Evolutionary conservation across 2,888 invertebrate genomes (phyloP), one percentile per base, ranked within the genome.

Genomic region (Trissoscelio sp.): DNA sequence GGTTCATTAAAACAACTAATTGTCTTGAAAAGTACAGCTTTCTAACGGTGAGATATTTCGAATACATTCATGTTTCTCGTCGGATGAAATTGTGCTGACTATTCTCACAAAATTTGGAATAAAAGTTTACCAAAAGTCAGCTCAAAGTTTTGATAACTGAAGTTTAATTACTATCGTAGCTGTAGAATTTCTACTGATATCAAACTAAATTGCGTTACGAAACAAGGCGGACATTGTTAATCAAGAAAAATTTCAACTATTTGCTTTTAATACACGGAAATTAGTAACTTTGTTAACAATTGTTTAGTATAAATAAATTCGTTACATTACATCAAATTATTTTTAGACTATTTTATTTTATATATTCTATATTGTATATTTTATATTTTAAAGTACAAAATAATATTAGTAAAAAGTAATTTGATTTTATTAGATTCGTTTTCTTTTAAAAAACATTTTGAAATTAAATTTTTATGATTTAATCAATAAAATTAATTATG

Each of bases 61-160:
- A n/a, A n/a, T n/a, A 31, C 4, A 14, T 42, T 39, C 12, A 42
- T 14, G 34, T 34, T 34, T 34, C 5, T 39, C 39, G 7, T 22
- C 18, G 3, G n/a, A 14, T 7, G 7, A 39, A 20, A 57, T 12
- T 22, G 37, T 7, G 12, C n/a, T 5, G 39, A 39, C 20, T 39
- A 16, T 14, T 60, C 14, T 14, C 28, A 44, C 4, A 24, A 28
- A 44, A 28, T 24, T 44, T 24, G 24, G 0, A 22, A 44, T 60
- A 42, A 42, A 44, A 60, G 28, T 58, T 60, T 44, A 24, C 12
- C 22, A 28, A 28, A 60, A 39, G 16, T 39, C 9, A 16, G 60
- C 9, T 28, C 4, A 5, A 42, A 60, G 42, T 60, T 60, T 42
- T 14, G 58, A 24, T 42, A 39, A 42, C 39, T 20, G 42, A 42